Evolutionary conservation across 2,797 vertebrate species (phyloP), one percentile per base, ranked within the genome.

Genomic region (Coregonus suidteri): DNA sequence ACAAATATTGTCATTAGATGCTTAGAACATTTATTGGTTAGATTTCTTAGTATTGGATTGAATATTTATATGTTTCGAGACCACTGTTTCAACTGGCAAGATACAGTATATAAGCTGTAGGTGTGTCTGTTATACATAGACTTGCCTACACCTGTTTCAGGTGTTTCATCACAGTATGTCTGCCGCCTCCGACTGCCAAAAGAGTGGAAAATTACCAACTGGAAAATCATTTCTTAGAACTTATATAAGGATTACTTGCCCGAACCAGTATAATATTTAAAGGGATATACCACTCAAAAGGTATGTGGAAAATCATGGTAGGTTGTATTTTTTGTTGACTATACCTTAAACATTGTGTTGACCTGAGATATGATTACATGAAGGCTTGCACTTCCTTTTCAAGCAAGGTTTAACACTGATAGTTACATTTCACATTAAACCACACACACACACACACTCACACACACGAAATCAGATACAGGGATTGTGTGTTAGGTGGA

Each of bases 41-140:
- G 5, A 16, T 78, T 52, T 34, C 74, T 53, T 41, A 20, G 18
- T 78, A 47, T 56, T 13, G 20, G 9, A 16, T 30, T 41, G 35
- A 6, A 74, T 4, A 16, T 14, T 20, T 9, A 6, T 30, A 54
- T 34, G 52, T 77, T 73, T 56, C 6, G 0, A 47, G 6, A 18
- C 20, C 54, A 41, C 16, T 90, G 90, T 88, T 84, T 64, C 66
- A 84, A 88, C 89, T 66, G 69, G 82, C 0, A 68, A 31, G 74
- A 85, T 85, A 85, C 25, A 76, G 87, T 87, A 85, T 89, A 83
- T 77, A 54, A 34, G 75, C 31, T 1, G 9, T 25, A 80, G 81
- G 72, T 65, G 6, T 71, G 35, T 31, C 25, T 59, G 31, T 65
- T n/a, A 59, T 78, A 65, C 78, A 1, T 79, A 80, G 81, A 37